Evolutionary conservation across 2,888 invertebrate genomes (phyloP).

Genomic region (Lepidocyrtinus sp.): DNA sequence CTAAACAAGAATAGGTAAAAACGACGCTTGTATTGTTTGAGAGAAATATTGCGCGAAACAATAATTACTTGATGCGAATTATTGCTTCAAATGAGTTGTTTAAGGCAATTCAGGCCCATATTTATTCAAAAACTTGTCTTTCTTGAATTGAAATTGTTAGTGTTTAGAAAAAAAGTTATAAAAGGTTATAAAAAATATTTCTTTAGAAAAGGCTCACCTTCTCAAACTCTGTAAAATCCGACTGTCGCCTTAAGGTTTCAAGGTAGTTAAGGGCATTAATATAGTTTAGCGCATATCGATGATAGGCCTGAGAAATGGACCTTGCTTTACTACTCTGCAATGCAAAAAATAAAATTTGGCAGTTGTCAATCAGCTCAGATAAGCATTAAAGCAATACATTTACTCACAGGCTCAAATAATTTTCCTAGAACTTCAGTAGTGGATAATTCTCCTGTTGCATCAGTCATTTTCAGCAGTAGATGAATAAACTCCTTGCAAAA

Average conservation of each 20-base stretch:
- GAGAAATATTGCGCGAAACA: too few relatives aligned
- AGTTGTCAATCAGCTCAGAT: background rate
- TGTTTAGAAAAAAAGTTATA: too few relatives aligned
- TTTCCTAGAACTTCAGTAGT: slow-evolving; percentile 76
- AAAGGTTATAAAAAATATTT: too few relatives aligned
- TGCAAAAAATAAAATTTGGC: too few relatives aligned
- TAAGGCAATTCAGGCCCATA: too few relatives aligned
- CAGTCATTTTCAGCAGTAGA: slow-evolving; percentile 74
- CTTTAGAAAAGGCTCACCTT: slow-evolving; percentile 73
- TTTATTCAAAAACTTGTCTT: too few relatives aligned
- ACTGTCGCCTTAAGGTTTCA: slow-evolving; percentile 76
- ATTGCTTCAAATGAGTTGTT: too few relatives aligned
- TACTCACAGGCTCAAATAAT: slow-evolving; percentile 75
- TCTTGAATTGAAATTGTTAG: too few relatives aligned
- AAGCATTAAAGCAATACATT: background rate
- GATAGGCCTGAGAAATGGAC: slow-evolving; percentile 75
- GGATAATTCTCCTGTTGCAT: slow-evolving; percentile 73
- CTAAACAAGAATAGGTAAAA: too few relatives aligned
- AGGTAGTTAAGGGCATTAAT: slow-evolving; percentile 78
- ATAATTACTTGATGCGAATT: too few relatives aligned
- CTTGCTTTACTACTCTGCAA: slow-evolving; percentile 74
- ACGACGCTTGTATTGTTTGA: too few relatives aligned
- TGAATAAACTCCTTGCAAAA: slow-evolving; percentile 77
- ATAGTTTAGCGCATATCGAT: slow-evolving; percentile 79
- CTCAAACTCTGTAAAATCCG: slow-evolving; percentile 78